Conservation (phyloP, 2,888 invertebrate species). For the Acrobasis repandana region DNA sequence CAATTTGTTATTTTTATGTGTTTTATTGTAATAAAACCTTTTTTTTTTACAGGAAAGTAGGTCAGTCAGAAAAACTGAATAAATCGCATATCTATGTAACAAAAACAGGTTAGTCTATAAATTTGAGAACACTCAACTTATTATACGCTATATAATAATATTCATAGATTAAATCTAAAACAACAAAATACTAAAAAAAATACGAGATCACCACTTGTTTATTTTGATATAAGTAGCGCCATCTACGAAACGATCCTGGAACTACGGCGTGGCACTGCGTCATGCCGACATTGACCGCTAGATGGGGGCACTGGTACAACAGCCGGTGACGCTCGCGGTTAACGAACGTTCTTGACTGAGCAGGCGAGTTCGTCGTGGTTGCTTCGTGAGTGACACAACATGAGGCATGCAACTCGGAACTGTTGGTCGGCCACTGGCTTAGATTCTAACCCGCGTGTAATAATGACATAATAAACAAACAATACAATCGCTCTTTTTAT, state of each 20-base stretch:
- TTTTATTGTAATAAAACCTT: too few species aligned
- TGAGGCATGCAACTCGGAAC: constrained; percentile 31
- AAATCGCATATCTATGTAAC: too few species aligned
- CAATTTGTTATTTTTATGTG: too few species aligned
- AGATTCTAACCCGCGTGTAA: constrained; percentile 18
- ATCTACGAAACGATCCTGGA: constrained; percentile 53
- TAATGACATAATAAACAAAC: constrained; percentile 3
- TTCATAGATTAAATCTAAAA: too few species aligned
- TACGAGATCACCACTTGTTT: too few species aligned
- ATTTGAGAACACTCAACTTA: too few species aligned
- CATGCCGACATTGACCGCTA: constrained; percentile 81
- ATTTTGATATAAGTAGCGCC: constrained; percentile 52
- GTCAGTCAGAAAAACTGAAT: too few species aligned
- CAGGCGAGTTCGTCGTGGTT: constrained; percentile 65
- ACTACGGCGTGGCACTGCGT: constrained; percentile 52
- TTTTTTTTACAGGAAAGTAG: too few species aligned
- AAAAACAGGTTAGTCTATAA: too few species aligned
- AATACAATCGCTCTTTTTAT: not conserved
- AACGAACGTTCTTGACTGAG: constrained; percentile 82
- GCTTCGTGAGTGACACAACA: constrained; percentile 62
- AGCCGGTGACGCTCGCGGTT: constrained; percentile 70
- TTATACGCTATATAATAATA: too few species aligned
- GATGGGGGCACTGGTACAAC: constrained; percentile 73
- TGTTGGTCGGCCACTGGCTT: constrained; percentile 17
- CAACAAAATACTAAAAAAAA: too few species aligned